A percentile compares a stretch with the other conserved stretches of the same genome.
phyloP scores from a whole-genome alignment of 2,113 vertebrate species.

The Paratilapia polleni region DNA sequence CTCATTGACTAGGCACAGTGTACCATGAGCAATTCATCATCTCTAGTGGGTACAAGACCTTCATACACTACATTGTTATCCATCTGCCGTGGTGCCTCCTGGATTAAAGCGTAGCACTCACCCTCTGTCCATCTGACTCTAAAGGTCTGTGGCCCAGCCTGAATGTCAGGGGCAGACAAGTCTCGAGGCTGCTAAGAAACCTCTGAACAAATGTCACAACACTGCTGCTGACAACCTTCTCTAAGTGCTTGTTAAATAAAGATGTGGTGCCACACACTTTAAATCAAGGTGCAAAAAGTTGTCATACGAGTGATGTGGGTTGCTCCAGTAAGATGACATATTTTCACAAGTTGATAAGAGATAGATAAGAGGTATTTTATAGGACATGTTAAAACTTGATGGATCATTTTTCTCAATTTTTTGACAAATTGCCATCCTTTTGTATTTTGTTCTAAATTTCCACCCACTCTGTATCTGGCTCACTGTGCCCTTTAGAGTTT shows the following conservation, averaged over 20 bases:
- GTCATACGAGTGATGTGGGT: slow-evolving; percentile 8
- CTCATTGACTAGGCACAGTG: neutral
- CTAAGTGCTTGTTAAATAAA: slow-evolving; percentile 74
- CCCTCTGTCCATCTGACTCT: slow-evolving; percentile 52
- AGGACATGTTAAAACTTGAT: neutral
- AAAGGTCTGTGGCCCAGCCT: slow-evolving; percentile 46
- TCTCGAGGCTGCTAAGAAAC: slow-evolving; percentile 55
- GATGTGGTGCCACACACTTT: slow-evolving; percentile 58
- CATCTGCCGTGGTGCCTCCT: slow-evolving; percentile 33
- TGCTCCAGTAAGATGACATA: slow-evolving; percentile 21
- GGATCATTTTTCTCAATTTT: slow-evolving; percentile 5
- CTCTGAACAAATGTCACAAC: slow-evolving; percentile 73
- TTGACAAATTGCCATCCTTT: slow-evolving; percentile 6
- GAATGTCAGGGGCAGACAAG: slow-evolving; percentile 62
- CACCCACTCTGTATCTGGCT: neutral
- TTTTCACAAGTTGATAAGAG: slow-evolving; percentile 26
- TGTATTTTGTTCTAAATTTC: slow-evolving; percentile 21
- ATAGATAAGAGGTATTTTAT: neutral
- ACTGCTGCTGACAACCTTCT: slow-evolving; percentile 61
- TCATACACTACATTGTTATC: slow-evolving; percentile 39
- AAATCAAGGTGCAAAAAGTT: slow-evolving; percentile 55
- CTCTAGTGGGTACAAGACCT: slow-evolving; percentile 48
- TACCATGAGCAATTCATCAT: slow-evolving; percentile 14
- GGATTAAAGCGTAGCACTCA: slow-evolving; percentile 54
- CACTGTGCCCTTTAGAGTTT: neutral